Evolutionary conservation across 2,888 invertebrate species (phyloP).

Genomic region (Spicauda simplicius): DNA sequence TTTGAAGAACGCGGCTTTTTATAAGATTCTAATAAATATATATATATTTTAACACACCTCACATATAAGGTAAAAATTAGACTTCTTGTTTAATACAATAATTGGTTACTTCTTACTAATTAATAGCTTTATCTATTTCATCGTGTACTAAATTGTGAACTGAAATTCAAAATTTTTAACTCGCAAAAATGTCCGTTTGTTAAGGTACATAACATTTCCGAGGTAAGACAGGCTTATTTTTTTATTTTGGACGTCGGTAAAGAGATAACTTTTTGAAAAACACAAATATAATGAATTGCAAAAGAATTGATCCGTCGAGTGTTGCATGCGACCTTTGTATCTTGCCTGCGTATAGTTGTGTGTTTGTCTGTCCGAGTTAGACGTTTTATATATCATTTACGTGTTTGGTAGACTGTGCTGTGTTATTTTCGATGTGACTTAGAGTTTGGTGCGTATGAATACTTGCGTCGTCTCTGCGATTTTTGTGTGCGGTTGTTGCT

Average conservation of each 20-base stretch:
- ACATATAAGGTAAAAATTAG: background rate
- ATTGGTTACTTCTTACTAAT: conserved; percentile 17
- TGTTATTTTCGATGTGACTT: background rate
- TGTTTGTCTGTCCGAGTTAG: background rate
- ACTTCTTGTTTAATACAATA: background rate
- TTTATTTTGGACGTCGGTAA: conserved; percentile 22
- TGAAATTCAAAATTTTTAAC: conserved; percentile 36
- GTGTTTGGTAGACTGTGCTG: background rate
- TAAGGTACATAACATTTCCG: conserved; percentile 37
- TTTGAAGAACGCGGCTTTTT: background rate
- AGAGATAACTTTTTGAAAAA: background rate
- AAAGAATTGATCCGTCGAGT: conserved; percentile 2
- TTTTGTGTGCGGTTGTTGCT: background rate
- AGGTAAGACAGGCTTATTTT: conserved; percentile 32
- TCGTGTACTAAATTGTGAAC: conserved; percentile 25
- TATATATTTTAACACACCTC: background rate
- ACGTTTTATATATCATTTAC: background rate
- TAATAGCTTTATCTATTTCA: background rate
- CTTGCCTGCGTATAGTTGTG: conserved; percentile 11
- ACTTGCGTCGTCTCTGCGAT: background rate
- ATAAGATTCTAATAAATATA: background rate
- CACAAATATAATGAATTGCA: conserved; percentile 2
- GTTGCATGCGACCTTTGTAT: conserved; percentile 21
- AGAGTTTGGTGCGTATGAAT: background rate
- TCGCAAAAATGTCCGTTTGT: conserved; percentile 37